Evolutionary conservation across 2,113 vertebrate genomes (phyloP), one percentile per base, ranked within the genome.

Genomic region (Thinocorus orbignyianus): DNA sequence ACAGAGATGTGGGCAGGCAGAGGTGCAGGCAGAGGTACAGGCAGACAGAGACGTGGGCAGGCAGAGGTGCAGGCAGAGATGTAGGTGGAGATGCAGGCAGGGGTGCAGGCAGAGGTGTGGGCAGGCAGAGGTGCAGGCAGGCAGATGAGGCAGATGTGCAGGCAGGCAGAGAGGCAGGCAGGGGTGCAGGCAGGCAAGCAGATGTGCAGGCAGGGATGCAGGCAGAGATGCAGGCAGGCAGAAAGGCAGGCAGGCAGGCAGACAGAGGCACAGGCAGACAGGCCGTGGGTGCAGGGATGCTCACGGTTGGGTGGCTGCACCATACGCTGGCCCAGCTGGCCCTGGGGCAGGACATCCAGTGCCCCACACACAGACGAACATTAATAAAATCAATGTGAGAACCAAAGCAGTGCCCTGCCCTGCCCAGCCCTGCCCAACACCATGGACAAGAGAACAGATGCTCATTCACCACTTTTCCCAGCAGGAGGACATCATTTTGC

Each of bases 401-500:
- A 28, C 5, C 13, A 13, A 30, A 49, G 16, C 11, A 9, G 35
- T 6, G 3, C 57, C 62, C 31, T 31, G 26, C 33, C 33, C 70
- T 6, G 41, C 35, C 5, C 41, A 16, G 19, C 17, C 6, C 23
- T 4, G n/a, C 8, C 15, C 30, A 9, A 9, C 25, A 1, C 70
- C 7, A 22, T 10, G 4, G 51, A 2, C 13, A 9, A 13, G 30
- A 74, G 60, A 10, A 17, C n/a, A 33, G 46, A 41, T 8, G 2
- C 37, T 25, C 28, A 10, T 12, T 26, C 54, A 4, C 37, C 46
- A 15, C 8, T 30, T 48, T 9, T 17, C 66, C 54, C 10, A 3
- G 52, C n/a, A 17, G 17, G 11, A 39, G 72, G 31, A 24, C 1
- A 0, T 20, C 1, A 4, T 14, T 86, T 44, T 9, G 8, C 2